Evolutionary conservation across 2,797 vertebrate genomes (phyloP).

Genomic region (Channallabes apus): DNA sequence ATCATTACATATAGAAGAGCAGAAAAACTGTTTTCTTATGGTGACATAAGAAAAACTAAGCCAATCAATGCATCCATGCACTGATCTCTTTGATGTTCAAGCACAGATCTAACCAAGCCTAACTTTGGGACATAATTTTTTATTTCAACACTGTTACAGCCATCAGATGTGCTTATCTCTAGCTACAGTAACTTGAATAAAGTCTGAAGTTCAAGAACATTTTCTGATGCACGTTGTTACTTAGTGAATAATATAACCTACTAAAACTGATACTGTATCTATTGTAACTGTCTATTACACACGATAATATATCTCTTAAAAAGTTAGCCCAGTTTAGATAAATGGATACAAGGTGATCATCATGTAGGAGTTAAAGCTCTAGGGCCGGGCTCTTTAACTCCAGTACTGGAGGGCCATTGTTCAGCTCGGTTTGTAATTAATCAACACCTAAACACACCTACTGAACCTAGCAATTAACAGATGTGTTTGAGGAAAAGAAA

Average conservation of each 20-base stretch:
- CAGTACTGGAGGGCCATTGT: too few relatives aligned
- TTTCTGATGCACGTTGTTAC: constrained; percentile 32
- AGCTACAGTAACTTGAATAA: constrained; percentile 9
- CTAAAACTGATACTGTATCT: constrained; percentile 6
- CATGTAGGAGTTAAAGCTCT: background rate
- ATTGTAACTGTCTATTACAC: background rate
- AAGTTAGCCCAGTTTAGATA: background rate
- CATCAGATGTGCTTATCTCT: constrained; percentile 6
- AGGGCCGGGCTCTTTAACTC: too few relatives aligned
- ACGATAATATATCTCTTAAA: background rate
- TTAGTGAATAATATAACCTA: constrained; percentile 6
- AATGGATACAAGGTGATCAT: background rate
- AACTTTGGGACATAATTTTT: background rate
- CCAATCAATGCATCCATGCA: background rate
- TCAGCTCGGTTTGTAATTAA: too few relatives aligned
- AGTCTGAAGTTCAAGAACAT: constrained; percentile 39
- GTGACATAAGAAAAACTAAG: background rate
- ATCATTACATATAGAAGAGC: background rate
- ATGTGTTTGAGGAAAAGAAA: too few relatives aligned
- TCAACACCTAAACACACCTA: too few relatives aligned
- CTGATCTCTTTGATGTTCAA: background rate
- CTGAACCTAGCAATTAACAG: too few relatives aligned
- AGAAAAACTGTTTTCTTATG: too few relatives aligned
- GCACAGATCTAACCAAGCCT: background rate
- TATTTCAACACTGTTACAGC: background rate